A percentile compares a stretch with the other conserved stretches of the same genome.
Conservation (phyloP, 2,888 invertebrate genomes). For the Diplolepis rosae region DNA sequence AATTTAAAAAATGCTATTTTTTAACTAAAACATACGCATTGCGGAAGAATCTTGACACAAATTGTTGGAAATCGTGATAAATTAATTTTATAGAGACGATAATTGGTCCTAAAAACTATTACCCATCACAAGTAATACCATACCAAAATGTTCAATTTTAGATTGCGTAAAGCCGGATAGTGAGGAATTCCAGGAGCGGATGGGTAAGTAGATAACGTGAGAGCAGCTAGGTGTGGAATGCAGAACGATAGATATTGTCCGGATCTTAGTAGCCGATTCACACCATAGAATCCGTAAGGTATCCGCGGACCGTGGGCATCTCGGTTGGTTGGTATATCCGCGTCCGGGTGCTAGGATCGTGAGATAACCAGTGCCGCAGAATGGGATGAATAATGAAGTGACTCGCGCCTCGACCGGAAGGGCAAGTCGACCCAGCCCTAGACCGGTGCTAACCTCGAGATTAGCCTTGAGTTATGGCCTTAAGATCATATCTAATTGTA, state of each 20-base stretch:
- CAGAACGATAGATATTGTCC: slow-evolving; percentile 38
- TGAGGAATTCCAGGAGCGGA: slow-evolving; percentile 14
- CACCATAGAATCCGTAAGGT: slow-evolving; percentile 61
- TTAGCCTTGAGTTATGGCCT: slow-evolving; percentile 73
- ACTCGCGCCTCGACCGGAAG: slow-evolving; percentile 70
- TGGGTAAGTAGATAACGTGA: slow-evolving; percentile 30
- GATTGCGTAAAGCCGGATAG: not conserved
- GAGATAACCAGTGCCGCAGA: slow-evolving; percentile 67
- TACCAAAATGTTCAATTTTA: not conserved
- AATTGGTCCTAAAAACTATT: not conserved
- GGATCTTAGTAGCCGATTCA: slow-evolving; percentile 55
- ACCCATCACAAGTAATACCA: not conserved
- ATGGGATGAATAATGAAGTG: slow-evolving; percentile 73
- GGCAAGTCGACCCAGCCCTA: slow-evolving; percentile 58
- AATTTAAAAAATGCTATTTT: too few relatives aligned
- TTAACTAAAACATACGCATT: too few relatives aligned
- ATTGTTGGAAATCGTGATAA: not conserved
- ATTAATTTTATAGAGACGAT: not conserved
- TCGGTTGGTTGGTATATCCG: slow-evolving; percentile 58
- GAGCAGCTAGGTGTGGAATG: slow-evolving; percentile 25
- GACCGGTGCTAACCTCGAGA: slow-evolving; percentile 63
- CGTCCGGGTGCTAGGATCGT: slow-evolving; percentile 55
- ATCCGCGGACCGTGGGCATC: slow-evolving; percentile 52
- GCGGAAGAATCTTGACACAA: too few relatives aligned
- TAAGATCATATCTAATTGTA: slow-evolving; percentile 74